A percentile compares a stretch with the other conserved stretches of the same genome.
Conservation (phyloP, 2,888 invertebrate species). For the Drosophila mimetica region DNA sequence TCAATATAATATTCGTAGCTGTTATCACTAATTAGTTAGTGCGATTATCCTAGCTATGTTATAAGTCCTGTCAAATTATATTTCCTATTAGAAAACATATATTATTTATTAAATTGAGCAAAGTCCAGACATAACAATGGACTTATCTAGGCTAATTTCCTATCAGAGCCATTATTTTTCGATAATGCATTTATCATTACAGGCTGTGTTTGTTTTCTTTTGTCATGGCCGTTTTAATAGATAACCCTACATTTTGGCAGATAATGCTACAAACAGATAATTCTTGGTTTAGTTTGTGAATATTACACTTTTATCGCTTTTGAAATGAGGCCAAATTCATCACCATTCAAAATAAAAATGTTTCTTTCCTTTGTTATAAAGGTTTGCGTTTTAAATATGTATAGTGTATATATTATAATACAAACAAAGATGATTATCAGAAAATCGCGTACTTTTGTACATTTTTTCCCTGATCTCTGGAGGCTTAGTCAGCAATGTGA, state of each 20-base stretch:
- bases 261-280: constrained; percentile 9
- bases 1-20: too few relatives aligned
- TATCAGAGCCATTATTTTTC: constrained; percentile 19
- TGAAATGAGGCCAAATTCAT: neutral
- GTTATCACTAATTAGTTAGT: too few relatives aligned
- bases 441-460: neutral
- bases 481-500: neutral
- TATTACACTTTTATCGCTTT: neutral
- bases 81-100: neutral
- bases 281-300: neutral
- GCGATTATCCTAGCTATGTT: neutral
- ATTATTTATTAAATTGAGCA: constrained; percentile 6
- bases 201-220: constrained; percentile 19
- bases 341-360: neutral
- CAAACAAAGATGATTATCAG: constrained; percentile 6
- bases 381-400: neutral
- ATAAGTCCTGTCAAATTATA: neutral
- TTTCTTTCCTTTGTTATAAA: neutral
- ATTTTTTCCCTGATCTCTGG: neutral
- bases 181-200: constrained; percentile 24
- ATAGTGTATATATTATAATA: neutral
- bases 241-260: constrained; percentile 16
- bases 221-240: constrained; percentile 21
- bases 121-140: constrained; percentile 2
- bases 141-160: constrained; percentile 17